These are phyloP conservation scores for Anisognathus igniventris DNA, from an alignment of 2,797 vertebrate genomes.

Conservation along the genomic window DNA sequence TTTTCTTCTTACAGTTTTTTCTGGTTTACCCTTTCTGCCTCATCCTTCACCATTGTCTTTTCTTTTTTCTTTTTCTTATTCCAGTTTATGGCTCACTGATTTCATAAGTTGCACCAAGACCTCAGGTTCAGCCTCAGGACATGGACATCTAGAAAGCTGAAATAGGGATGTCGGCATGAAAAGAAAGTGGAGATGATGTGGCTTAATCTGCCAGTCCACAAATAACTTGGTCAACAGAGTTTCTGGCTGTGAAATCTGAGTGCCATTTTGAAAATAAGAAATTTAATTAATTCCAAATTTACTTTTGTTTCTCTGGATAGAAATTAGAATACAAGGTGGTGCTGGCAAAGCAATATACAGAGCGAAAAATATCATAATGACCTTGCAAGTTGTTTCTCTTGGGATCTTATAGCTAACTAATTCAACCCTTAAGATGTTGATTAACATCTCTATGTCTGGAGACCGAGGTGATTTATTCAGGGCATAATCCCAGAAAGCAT, in stretches of 20 bases:
- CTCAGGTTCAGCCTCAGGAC: not conserved
- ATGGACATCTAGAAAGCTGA: not conserved
- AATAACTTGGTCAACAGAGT: not conserved
- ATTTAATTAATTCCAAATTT: not conserved
- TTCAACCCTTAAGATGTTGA: not conserved
- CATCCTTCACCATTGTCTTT: not conserved
- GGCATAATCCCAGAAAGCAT: not conserved
- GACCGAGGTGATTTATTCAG: not conserved
- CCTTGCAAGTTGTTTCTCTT: not conserved
- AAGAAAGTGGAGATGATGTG: not conserved
- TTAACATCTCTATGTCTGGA: not conserved
- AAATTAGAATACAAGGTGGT: not conserved
- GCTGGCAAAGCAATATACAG: not conserved
- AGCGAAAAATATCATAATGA: not conserved
- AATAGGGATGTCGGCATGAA: not conserved
- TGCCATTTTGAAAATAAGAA: not conserved
- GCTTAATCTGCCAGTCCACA: not conserved
- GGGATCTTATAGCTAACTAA: not conserved
- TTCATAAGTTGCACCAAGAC: not conserved
- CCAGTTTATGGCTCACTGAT: conserved; percentile 6
- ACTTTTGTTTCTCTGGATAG: not conserved
- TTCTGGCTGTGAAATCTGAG: not conserved
- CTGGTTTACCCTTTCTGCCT: not conserved
- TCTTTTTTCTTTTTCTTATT: not conserved
- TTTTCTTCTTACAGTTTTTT: not conserved